phyloP scores from a whole-genome alignment of 2,888 invertebrate species.

The Caenorhabditis sp. region DNA sequence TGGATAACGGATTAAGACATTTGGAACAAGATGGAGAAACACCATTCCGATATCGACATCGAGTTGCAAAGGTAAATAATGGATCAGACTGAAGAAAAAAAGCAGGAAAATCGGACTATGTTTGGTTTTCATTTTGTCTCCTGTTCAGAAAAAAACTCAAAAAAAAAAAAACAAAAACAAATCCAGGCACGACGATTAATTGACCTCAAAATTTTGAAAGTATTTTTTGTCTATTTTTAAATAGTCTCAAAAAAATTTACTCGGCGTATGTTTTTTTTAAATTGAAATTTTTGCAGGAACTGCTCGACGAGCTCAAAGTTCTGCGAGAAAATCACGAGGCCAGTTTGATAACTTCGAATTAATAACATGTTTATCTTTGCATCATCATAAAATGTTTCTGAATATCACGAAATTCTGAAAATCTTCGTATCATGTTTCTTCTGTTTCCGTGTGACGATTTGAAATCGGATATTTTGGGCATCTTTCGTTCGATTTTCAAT shows the following conservation, averaged over 20 bases:
- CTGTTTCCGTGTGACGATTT: slow-evolving; percentile 6
- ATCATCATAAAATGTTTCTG: neutral
- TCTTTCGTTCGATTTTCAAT: neutral
- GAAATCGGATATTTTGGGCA: slow-evolving; percentile 5
- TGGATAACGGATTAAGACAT: slow-evolving; percentile 45
- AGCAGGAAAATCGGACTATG: neutral
- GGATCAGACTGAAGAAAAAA: neutral
- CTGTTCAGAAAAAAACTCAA: too few species aligned
- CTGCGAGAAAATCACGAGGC: slow-evolving; percentile 9
- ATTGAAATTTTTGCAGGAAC: neutral
- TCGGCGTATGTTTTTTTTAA: too few species aligned
- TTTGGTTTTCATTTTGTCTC: too few species aligned
- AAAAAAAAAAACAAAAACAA: too few species aligned
- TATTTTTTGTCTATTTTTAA: too few species aligned
- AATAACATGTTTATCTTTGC: neutral
- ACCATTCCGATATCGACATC: slow-evolving; percentile 52
- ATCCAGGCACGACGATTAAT: too few species aligned
- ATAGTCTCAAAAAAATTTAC: too few species aligned
- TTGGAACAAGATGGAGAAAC: slow-evolving; percentile 56
- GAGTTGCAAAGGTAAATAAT: slow-evolving; percentile 18
- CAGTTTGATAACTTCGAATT: too few species aligned
- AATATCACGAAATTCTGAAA: neutral
- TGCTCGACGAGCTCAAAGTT: slow-evolving; percentile 15
- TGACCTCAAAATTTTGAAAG: too few species aligned
- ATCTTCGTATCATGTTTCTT: neutral